Evolutionary conservation across 2,888 invertebrate species (phyloP), one percentile per base, ranked within the genome.

Genomic region (Halocaridina rubra): DNA sequence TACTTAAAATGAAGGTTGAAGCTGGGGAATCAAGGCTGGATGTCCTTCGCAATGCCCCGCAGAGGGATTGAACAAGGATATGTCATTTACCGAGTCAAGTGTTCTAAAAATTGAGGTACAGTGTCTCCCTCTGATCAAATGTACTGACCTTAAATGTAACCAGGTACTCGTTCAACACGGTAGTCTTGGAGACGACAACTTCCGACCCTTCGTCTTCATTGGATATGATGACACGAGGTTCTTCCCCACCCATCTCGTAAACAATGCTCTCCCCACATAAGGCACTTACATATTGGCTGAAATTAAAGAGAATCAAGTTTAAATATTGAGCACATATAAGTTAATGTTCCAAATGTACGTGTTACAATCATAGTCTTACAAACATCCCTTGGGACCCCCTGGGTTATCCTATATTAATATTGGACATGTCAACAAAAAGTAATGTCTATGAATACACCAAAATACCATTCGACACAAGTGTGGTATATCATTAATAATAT

Each of bases 201-300:
- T 86, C 82, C n/a, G 75, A 30, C 4, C 67, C 78, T 33, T 86
- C 71, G 22, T 86, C 86, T 22, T 69, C 80, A 57, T 86, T 57
- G 80, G 79, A 80, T 10, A 82, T 80, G 33, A 86, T 69, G 8
- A 76, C 86, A 27, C 86, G 32, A 1, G 82, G 82, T 30, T 86
- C 86, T 57, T 84, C 86, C 10, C 82, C 86, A 13, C 74, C 75
- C 16, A 86, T 82, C 57, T 86, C 82, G 39, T 86, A 86, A 39
- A 82, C 32, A 19, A 84, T 16, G 57, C 80, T 78, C 27, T 79
- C 69, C 27, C 86, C 86, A 76, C 30, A 86, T n/a, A 84, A 82
- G 3, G 71, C 79, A 46, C 86, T 86, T 7, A 69, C 64, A 71
- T 86, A 84, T 39, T 82, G 86, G 67, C 75, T 77, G 27, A 30